Evolutionary conservation across 2,888 invertebrate species (phyloP).

Genomic region (Dasysyrphus albostriatus): DNA sequence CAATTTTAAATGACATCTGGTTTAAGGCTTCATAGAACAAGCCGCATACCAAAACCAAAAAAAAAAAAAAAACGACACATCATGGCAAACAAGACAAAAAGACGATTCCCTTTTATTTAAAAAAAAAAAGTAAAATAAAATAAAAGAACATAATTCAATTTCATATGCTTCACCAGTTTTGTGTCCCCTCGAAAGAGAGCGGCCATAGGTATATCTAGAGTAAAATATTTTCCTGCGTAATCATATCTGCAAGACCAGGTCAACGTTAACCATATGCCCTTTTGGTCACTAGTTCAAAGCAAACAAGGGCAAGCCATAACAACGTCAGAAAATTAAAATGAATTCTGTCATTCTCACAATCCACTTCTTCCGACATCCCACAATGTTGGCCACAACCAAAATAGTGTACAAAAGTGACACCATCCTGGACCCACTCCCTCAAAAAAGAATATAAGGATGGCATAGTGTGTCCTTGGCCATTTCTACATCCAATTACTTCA

Average conservation of each 20-base stretch:
- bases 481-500: conserved; percentile 69
- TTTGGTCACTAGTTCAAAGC: conserved; percentile 31
- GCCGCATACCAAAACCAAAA: background rate
- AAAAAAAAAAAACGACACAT: background rate
- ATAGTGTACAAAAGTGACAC: conserved; percentile 18
- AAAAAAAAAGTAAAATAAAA: background rate
- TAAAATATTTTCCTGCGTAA: conserved; percentile 33
- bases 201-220: no score
- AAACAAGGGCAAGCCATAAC: conserved; percentile 27
- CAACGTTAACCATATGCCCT: conserved; percentile 4
- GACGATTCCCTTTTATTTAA: background rate
- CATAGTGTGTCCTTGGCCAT: conserved; percentile 53
- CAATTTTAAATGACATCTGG: conserved; percentile 56
- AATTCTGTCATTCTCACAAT: conserved; percentile 33
- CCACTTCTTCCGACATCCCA: conserved; percentile 1
- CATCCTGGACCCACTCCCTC: background rate
- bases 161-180: conserved; percentile 12
- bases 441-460: background rate
- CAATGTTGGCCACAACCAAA: background rate
- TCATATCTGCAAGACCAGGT: conserved; percentile 31
- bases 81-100: background rate
- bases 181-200: background rate
- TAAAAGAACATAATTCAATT: conserved; percentile 44
- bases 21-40: conserved; percentile 15
- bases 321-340: conserved; percentile 48